Evolutionary conservation across 1,140 invertebrate genomes (phyloP).

Genomic region (Liolophura sinensis): DNA sequence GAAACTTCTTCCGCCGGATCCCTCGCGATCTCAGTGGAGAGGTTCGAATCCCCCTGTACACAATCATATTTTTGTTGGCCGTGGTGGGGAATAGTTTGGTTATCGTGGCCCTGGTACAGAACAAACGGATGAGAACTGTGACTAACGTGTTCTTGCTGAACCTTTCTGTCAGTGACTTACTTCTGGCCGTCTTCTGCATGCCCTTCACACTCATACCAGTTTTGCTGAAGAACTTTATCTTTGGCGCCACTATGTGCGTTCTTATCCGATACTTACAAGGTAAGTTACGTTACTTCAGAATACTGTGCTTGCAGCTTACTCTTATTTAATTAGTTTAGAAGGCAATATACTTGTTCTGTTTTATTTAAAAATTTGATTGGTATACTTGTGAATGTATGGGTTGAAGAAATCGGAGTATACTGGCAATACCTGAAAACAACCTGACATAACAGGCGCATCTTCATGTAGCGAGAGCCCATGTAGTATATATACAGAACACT

Average conservation of each 20-base stretch:
- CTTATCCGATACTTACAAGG: slow-evolving; percentile 77
- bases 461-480: too few species aligned
- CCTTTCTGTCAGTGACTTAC: slow-evolving; percentile 71
- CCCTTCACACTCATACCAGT: slow-evolving; percentile 85
- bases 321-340: too few species aligned
- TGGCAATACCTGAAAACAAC: too few species aligned
- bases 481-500: too few species aligned
- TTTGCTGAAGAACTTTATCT: slow-evolving; percentile 79
- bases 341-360: too few species aligned
- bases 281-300: slow-evolving; percentile 20
- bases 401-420: too few species aligned
- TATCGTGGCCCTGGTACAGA: slow-evolving; percentile 77
- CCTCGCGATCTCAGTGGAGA: background rate
- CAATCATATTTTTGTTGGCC: slow-evolving; percentile 77
- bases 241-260: slow-evolving; percentile 80
- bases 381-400: too few species aligned
- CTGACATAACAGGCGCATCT: too few species aligned
- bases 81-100: slow-evolving; percentile 80
- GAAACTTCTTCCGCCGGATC: too few species aligned
- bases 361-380: too few species aligned
- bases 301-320: too few species aligned
- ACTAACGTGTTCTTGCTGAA: slow-evolving; percentile 87
- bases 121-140: slow-evolving; percentile 83
- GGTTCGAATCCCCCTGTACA: slow-evolving; percentile 71
- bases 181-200: slow-evolving; percentile 86